Evolutionary conservation across 1,140 invertebrate genomes (phyloP).

Genomic region (Drosophila setifemur): DNA sequence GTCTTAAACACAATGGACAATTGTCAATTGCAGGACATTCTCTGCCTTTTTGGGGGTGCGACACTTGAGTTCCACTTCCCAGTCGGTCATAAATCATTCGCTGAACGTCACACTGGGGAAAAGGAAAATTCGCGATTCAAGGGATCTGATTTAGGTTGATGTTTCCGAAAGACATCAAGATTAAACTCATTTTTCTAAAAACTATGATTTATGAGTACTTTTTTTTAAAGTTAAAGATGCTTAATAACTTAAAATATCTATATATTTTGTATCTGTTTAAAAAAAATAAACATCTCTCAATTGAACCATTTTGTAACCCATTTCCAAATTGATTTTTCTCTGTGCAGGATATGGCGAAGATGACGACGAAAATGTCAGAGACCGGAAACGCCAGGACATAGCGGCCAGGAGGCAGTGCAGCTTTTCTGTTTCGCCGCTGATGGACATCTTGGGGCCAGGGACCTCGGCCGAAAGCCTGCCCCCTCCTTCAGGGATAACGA

Average conservation of each 20-base stretch:
- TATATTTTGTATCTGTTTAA: neutral
- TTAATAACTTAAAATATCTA: neutral
- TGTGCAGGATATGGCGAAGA: constrained; percentile 11
- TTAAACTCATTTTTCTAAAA: no score
- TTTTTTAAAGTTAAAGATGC: no score
- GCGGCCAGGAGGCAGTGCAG: constrained; percentile 58
- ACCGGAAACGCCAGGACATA: constrained; percentile 60
- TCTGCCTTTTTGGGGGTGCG: constrained; percentile 25
- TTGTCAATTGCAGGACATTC: constrained; percentile 73
- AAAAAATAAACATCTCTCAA: neutral
- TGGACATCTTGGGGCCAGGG: constrained; percentile 66
- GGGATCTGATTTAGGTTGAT: no score
- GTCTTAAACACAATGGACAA: constrained; percentile 44
- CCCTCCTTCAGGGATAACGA: constrained; percentile 61
- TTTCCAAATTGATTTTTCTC: neutral
- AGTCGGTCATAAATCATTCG: constrained; percentile 61
- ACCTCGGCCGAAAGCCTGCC: constrained; percentile 18
- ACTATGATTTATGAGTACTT: no score
- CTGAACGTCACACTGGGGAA: constrained; percentile 13
- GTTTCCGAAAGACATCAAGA: no score
- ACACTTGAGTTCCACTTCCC: constrained; percentile 53
- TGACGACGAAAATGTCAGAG: constrained; percentile 66
- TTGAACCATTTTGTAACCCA: constrained; percentile 10
- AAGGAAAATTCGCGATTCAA: neutral
- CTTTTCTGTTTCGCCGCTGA: constrained; percentile 47